Evolutionary conservation across 92 coral and sea anemone species (phyloP).

Genomic region (Epizoanthus illoricatus): DNA sequence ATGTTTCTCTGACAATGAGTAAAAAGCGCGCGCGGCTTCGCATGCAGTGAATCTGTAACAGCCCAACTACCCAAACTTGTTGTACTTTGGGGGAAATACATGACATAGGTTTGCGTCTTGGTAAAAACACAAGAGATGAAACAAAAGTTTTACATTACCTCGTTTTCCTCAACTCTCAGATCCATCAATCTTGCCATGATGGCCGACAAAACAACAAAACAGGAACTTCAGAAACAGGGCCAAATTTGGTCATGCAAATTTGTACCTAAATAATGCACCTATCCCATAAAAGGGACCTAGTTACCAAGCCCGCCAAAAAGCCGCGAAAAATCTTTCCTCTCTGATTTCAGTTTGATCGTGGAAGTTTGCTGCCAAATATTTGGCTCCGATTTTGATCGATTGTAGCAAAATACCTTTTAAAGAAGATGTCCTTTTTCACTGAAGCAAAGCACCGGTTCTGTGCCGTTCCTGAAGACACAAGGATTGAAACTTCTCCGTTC

Average conservation of each 20-base stretch:
- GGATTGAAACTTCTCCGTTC: conserved; percentile 83
- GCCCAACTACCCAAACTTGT: conserved; percentile 6
- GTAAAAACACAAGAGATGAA: conserved; percentile 1
- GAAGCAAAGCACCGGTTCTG: conserved; percentile 78
- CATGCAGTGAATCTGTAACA: neutral
- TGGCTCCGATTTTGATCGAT: neutral
- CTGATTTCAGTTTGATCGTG: neutral
- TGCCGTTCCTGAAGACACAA: conserved; percentile 78
- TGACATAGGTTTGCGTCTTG: neutral
- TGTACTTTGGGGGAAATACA: neutral
- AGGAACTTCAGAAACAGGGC: conserved; percentile 39
- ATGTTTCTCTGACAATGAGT: conserved; percentile 26
- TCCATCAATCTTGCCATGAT: conserved; percentile 41
- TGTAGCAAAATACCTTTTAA: neutral
- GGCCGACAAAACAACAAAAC: conserved; percentile 47
- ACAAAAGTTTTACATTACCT: conserved; percentile 21
- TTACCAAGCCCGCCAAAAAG: conserved; percentile 36
- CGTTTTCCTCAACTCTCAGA: conserved; percentile 38
- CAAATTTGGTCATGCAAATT: conserved; percentile 32
- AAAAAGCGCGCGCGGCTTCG: conserved; percentile 32
- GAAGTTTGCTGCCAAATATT: neutral
- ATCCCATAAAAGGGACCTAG: conserved; percentile 40
- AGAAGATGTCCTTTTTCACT: conserved; percentile 82
- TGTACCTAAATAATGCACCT: conserved; percentile 34
- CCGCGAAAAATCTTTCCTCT: neutral